Conservation (phyloP, 1,140 invertebrate genomes). For the Ceratoteleas bidentatus region DNA sequence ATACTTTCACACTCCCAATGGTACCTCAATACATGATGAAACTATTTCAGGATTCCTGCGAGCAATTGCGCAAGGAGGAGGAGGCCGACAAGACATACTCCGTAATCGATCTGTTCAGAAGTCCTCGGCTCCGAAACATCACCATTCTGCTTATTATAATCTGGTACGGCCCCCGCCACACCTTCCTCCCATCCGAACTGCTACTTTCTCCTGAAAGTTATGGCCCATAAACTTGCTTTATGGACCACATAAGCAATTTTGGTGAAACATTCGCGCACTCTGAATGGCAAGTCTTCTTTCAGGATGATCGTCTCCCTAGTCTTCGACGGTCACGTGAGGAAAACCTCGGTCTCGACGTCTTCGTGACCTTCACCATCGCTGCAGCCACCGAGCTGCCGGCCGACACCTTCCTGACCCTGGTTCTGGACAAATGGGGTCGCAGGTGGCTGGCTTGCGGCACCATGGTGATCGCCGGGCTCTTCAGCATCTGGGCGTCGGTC, state of each 20-base stretch:
- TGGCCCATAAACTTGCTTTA: not conserved
- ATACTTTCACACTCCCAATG: too few relatives aligned
- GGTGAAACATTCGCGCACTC: too few relatives aligned
- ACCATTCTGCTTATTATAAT: conserved; percentile 89
- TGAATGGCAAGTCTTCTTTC: too few relatives aligned
- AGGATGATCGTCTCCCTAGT: conserved; percentile 92
- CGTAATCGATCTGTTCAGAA: conserved; percentile 89
- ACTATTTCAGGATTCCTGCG: conserved; percentile 83
- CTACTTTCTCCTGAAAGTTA: conserved; percentile 1
- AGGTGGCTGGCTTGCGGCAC: conserved; percentile 91
- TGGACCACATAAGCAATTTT: not conserved
- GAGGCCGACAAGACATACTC: conserved; percentile 86
- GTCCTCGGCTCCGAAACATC: conserved; percentile 86
- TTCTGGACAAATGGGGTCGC: conserved; percentile 90
- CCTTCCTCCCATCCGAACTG: not conserved
- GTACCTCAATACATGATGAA: not conserved
- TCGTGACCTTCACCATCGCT: conserved; percentile 91
- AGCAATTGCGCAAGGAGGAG: conserved; percentile 85
- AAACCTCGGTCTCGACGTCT: conserved; percentile 90
- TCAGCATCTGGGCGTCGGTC: conserved; percentile 87
- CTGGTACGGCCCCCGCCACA: too few relatives aligned
- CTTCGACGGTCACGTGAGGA: conserved; percentile 93
- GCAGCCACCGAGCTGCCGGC: conserved; percentile 91
- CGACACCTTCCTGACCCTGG: conserved; percentile 89
- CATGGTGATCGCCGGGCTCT: conserved; percentile 89